phyloP scores from a whole-genome alignment of 2,797 vertebrate genomes.

The Microctenopoma lineatum region DNA sequence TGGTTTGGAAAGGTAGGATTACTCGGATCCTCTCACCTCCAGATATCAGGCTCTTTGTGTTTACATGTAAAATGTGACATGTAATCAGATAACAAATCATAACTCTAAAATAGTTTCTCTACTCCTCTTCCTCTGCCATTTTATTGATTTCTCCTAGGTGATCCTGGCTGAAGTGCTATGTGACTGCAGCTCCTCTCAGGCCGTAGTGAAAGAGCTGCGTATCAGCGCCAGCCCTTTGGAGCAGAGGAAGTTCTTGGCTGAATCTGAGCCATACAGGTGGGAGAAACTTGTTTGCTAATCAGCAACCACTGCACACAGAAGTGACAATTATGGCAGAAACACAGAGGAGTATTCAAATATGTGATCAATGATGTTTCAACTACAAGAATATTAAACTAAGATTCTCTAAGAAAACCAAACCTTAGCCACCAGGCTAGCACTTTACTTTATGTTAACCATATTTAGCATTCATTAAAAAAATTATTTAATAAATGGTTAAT shows the following conservation, averaged over 20 bases:
- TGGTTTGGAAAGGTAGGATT: conserved; percentile 93
- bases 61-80: not conserved
- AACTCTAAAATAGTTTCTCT: conserved; percentile 24
- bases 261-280: conserved; percentile 93
- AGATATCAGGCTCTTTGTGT: not conserved
- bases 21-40: not conserved
- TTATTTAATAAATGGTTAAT: too few species aligned
- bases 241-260: conserved; percentile 92
- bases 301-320: not conserved
- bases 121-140: conserved; percentile 16
- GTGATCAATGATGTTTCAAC: not conserved
- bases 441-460: not conserved
- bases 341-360: not conserved
- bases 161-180: conserved; percentile 93
- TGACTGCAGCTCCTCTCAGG: conserved; percentile 91
- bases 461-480: not conserved
- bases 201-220: conserved; percentile 93
- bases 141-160: conserved; percentile 80
- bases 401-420: not conserved
- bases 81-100: conserved; percentile 28
- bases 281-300: conserved; percentile 5
- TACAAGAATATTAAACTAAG: too few species aligned
- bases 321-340: not conserved
- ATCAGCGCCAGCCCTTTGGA: conserved; percentile 90
- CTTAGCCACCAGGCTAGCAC: not conserved